Base-by-base conservation (phyloP, 2,113 vertebrate genomes). In the Grammomys surdaster region DNA sequence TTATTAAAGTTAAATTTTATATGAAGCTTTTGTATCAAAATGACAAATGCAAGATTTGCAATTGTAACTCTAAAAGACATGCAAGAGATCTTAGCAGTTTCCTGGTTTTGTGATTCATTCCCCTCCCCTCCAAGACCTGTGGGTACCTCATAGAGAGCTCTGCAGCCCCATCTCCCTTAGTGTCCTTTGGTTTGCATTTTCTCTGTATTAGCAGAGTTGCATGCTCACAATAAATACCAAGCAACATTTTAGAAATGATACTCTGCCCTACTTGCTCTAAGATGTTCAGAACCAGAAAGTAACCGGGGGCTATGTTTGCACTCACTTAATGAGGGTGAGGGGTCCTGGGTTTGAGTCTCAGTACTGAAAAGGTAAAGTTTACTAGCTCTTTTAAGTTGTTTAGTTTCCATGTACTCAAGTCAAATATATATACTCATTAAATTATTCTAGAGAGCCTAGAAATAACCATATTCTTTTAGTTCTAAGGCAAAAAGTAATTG, bases 271-370 rank as follows among this genome's bases (percentile, higher is more conserved):
- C 8, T 86, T 3, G 1, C 2, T 26, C 36, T 31, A 31, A 48
- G 31, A 77, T 93, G 73, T 93, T 78, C 20, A 95, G 3, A 72
- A 86, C 76, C 16, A 54, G 84, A 67, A 65, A 28, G 4, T 51
- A 78, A 73, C 4, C 63, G 1, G 0, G 0, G 0, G 7, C 19
- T 51, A 9, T 1, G 20, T 24, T 36, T 73, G 1, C 10, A 22
- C 58, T 82, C 20, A 8, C 33, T 17, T 22, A 75, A 16, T 58
- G 13, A n/a, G 3, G 36, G 9, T 67, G 46, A 1, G 4, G 33
- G 5, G 33, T 11, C 8, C 0, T 75, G 14, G 22, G 14, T 56
- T 36, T n/a, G n/a, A 10, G 43, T 14, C 12, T 40, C 8, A 22
- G 24, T 58, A 75, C 28, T 43, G 9, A 46, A 19, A 16, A 19